phyloP scores from a whole-genome alignment of 2,888 invertebrate species.

The Catocala sponsa region DNA sequence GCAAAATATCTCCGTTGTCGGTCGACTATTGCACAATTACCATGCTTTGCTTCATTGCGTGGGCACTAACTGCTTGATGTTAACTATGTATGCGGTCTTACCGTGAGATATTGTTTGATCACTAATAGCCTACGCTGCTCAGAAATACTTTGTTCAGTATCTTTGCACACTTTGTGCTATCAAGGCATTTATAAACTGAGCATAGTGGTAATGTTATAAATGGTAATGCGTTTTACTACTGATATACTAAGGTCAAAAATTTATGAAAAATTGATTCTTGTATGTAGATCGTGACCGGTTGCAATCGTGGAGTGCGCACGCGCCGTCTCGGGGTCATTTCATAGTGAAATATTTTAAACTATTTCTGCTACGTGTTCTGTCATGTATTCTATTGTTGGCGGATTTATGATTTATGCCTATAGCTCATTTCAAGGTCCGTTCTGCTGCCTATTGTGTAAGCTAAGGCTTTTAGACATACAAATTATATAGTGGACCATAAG shows the following conservation, averaged over 20 bases:
- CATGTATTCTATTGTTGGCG: constrained; percentile 78
- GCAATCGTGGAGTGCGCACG: constrained; percentile 77
- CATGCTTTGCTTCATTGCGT: constrained; percentile 50
- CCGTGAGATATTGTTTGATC: constrained; percentile 31
- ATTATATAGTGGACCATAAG: too few species aligned
- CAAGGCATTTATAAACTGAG: constrained; percentile 6
- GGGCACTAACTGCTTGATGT: constrained; percentile 32
- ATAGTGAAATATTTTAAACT: constrained; percentile 74
- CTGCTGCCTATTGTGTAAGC: constrained; percentile 42
- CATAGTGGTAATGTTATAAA: constrained; percentile 20
- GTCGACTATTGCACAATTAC: constrained; percentile 40
- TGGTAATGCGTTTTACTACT: constrained; percentile 45
- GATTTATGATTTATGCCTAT: constrained; percentile 78
- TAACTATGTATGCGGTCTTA: constrained; percentile 33
- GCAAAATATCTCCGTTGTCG: constrained; percentile 53
- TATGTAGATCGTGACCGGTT: constrained; percentile 80
- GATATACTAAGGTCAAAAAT: constrained; percentile 68
- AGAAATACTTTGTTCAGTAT: background rate
- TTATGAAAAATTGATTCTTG: constrained; percentile 75
- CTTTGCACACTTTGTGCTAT: background rate
- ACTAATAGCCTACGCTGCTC: constrained; percentile 14
- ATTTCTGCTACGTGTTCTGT: constrained; percentile 70
- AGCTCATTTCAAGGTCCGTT: constrained; percentile 73
- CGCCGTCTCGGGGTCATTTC: constrained; percentile 74
- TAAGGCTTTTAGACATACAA: constrained; percentile 13